Conservation (phyloP, 1,140 invertebrate genomes). For the Macrocentrus cingulum region DNA sequence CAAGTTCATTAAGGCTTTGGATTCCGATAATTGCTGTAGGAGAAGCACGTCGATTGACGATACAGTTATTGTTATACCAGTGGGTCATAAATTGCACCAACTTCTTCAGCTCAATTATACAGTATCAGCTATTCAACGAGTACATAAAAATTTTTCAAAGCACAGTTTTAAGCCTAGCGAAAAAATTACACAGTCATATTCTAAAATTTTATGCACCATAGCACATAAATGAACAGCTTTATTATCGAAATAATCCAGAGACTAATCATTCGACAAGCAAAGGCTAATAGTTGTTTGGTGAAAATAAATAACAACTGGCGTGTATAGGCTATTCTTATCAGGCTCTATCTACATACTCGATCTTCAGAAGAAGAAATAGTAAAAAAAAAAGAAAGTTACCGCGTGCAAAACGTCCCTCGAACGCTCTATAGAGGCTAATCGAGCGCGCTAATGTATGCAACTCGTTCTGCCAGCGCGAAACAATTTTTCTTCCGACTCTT, state of each 20-base stretch:
- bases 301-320: conserved; percentile 13
- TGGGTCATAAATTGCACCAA: no score
- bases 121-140: no score
- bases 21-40: background rate
- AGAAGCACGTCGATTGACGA: background rate
- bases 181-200: no score
- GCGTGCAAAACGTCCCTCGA: background rate
- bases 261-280: background rate
- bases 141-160: no score
- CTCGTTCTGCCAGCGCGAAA: conserved; percentile 11
- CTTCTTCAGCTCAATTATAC: no score
- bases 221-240: no score
- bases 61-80: background rate
- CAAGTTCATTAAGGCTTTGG: background rate
- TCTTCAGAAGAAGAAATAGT: no score
- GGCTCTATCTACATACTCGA: no score
- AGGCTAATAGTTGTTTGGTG: conserved; percentile 1
- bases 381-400: no score
- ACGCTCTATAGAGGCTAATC: conserved; percentile 18
- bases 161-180: no score
- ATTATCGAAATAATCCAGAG: no score
- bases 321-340: background rate
- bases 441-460: conserved; percentile 27
- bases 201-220: no score
- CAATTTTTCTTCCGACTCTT: conserved; percentile 29